A percentile compares a stretch with the other conserved stretches of the same genome.
These are phyloP conservation scores for Listrodromus nycthemerus DNA, from an alignment of 2,888 invertebrate species.

Conservation along the genomic window DNA sequence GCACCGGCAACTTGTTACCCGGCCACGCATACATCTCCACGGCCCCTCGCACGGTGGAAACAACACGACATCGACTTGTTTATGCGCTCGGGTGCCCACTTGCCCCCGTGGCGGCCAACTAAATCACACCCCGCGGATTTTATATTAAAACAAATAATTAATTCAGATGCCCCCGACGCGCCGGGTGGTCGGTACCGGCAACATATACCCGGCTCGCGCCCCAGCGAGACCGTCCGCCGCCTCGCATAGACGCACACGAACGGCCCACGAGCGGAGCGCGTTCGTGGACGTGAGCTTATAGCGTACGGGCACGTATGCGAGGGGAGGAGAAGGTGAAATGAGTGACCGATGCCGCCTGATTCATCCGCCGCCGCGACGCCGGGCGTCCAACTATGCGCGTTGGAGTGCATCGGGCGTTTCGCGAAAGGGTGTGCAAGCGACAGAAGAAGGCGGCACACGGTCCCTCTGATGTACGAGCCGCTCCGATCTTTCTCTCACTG, in stretches of 20 bases:
- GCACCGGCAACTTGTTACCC: constrained; percentile 75
- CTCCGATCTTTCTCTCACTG: constrained; percentile 13
- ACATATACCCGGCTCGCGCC: constrained; percentile 22
- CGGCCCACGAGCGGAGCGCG: no score
- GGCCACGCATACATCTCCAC: constrained; percentile 71
- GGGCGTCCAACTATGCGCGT: constrained; percentile 22
- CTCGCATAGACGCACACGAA: constrained; percentile 5
- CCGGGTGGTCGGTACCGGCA: constrained; percentile 80
- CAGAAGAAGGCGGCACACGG: constrained; percentile 2
- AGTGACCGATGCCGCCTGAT: constrained; percentile 24
- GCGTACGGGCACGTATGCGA: not conserved
- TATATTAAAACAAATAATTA: constrained; percentile 85
- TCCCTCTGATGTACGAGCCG: constrained; percentile 19
- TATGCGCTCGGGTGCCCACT: constrained; percentile 78
- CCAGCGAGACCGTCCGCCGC: constrained; percentile 27
- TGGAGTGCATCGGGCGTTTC: constrained; percentile 13
- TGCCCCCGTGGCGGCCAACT: constrained; percentile 81
- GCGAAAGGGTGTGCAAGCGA: constrained; percentile 21
- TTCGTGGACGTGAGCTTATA: not conserved
- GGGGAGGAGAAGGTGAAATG: constrained; percentile 16
- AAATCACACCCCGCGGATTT: constrained; percentile 84
- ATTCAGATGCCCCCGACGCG: constrained; percentile 81
- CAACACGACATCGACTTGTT: constrained; percentile 81
- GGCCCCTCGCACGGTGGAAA: constrained; percentile 67
- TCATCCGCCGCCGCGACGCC: constrained; percentile 17